A percentile compares a stretch with the other conserved stretches of the same genome.
Evolutionary conservation across 2,888 invertebrate species (phyloP).

Genomic region (Portevinia maculata): DNA sequence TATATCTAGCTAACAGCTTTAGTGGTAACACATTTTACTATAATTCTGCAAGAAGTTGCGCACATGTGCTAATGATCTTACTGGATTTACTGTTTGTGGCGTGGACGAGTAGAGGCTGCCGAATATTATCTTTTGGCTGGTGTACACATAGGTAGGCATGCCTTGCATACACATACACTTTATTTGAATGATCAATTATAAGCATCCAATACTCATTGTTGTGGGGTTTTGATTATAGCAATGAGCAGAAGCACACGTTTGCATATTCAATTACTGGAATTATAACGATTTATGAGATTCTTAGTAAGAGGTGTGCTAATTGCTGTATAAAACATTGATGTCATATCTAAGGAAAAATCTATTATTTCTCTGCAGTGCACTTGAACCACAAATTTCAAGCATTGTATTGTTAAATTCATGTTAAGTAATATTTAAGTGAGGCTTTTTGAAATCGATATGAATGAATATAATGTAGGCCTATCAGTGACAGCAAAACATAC

Average conservation of each 20-base stretch:
- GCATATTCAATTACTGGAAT: conserved; percentile 25
- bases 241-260: neutral
- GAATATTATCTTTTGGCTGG: neutral
- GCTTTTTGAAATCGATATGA: no score
- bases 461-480: no score
- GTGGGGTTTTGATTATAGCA: conserved; percentile 22
- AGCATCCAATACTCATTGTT: neutral
- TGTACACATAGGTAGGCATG: neutral
- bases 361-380: no score
- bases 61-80: conserved; percentile 35
- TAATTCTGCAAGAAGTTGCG: conserved; percentile 34
- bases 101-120: neutral
- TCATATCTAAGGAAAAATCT: no score
- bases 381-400: no score
- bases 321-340: no score
- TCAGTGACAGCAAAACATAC: no score
- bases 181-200: conserved; percentile 33
- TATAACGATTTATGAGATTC: neutral
- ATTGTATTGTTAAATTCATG: no score
- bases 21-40: conserved; percentile 13
- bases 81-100: no score
- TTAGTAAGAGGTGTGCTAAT: conserved; percentile 1
- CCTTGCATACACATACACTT: neutral
- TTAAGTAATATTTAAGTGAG: no score
- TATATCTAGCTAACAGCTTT: conserved; percentile 7